Evolutionary conservation across 2,797 vertebrate species (phyloP), one percentile per base, ranked within the genome.

Genomic region (Acridotheres tristis): DNA sequence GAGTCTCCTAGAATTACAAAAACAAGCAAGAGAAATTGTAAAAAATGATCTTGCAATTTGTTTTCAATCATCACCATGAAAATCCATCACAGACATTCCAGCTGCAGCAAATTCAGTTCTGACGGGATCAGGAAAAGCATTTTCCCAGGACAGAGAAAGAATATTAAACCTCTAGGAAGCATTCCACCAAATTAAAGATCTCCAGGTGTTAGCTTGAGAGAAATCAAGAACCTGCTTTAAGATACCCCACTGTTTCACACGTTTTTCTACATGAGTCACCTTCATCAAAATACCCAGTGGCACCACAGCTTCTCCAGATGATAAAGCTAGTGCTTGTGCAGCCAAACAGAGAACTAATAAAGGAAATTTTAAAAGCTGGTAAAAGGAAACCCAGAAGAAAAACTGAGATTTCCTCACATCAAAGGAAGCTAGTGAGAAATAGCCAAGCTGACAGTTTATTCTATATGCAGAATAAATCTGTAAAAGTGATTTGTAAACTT

Each of bases 1-100:
- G 97, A 90, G 98, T 99, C 97, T 99, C 99, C 99, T 99, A 97
- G 48, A 79, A 97, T 96, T 47, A 93, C 42, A 96, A 94, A 80
- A 93, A 87, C 3, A 90, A 85, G 19, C 7, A 3, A 85, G 51
- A 94, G 58, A 93, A 85, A 11, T 16, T 71, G 38, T 27, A 73
- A 74, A 72, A 72, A 74, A 85, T 14, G 50, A 26, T 38, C 11
- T 38, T 59, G 34, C 11, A 34, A 42, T 58, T 58, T 50, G 65
- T 23, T 66, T 43, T 36, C 9, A 48, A 43, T 9, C 10, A 63
- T 48, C 25, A 42, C 13, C 12, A 23, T 9, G 13, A 29, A 87
- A 87, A 67, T n/a, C 50, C 36, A 66, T 20, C 53, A 67, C 5
- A 62, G 8, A 55, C 27, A 55, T 67, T 68, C 10, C 58, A 87